These are phyloP conservation scores for Chloromyia formosa DNA, from an alignment of 2,888 invertebrate genomes.

Conservation along the genomic window DNA sequence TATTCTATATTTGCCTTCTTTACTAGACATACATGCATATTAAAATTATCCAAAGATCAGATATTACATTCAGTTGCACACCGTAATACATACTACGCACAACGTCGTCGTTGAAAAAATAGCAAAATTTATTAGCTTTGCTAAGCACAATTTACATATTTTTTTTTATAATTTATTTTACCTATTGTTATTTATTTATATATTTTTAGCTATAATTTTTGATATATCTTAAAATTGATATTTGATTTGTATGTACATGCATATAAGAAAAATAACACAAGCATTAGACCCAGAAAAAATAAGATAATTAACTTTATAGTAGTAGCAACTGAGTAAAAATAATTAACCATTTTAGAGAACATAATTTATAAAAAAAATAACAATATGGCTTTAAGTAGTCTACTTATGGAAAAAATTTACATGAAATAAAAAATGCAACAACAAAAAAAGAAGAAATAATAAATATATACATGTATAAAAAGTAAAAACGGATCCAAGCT, in stretches of 20 bases:
- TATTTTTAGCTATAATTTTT: conserved; percentile 8
- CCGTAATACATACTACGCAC: too few relatives aligned
- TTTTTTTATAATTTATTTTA: conserved; percentile 18
- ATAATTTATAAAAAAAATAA: conserved; percentile 12
- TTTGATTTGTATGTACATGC: not conserved
- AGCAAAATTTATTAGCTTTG: too few relatives aligned
- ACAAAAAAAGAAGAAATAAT: conserved; percentile 2
- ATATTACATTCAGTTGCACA: too few relatives aligned
- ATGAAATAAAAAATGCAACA: conserved; percentile 14
- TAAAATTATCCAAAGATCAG: too few relatives aligned
- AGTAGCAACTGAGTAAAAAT: not conserved
- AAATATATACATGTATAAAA: not conserved
- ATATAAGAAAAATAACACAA: not conserved
- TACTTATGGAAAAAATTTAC: conserved; percentile 34
- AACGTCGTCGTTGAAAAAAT: too few relatives aligned
- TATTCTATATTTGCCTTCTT: too few relatives aligned
- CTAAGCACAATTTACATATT: too few relatives aligned
- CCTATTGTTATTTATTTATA: conserved; percentile 24
- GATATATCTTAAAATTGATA: conserved; percentile 15
- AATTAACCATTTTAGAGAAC: conserved; percentile 30
- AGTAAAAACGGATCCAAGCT: not conserved
- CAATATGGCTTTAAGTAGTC: conserved; percentile 42
- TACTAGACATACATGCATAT: too few relatives aligned
- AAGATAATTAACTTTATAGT: not conserved
- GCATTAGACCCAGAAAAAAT: not conserved